Percentiles rank a stretch among this genome's conserved stretches.
Evolutionary conservation across 64 coral and sea anemone genomes (phyloP).

Genomic region (Montipora efflorescens): DNA sequence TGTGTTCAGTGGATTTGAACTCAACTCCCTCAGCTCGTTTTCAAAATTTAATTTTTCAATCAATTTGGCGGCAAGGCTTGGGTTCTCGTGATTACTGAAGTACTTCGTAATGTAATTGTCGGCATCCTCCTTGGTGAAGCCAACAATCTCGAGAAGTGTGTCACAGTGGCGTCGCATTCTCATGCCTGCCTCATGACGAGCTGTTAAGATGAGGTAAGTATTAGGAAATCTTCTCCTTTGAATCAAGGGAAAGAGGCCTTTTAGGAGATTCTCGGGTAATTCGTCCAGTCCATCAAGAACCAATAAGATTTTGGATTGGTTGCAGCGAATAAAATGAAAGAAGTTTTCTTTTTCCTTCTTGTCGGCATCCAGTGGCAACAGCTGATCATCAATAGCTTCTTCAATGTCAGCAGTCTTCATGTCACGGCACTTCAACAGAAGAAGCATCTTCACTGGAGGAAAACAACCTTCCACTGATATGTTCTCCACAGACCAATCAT

Average conservation of each 20-base stretch:
- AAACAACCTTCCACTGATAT: background rate
- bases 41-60: background rate
- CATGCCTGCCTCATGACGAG: constrained; percentile 40
- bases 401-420: constrained; percentile 1
- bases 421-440: constrained; percentile 46
- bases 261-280: background rate
- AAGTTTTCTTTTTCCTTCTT: background rate
- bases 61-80: background rate
- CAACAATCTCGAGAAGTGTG: constrained; percentile 41
- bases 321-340: constrained; percentile 13
- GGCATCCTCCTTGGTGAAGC: background rate
- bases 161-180: constrained; percentile 7
- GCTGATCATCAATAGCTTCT: constrained; percentile 26
- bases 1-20: too few relatives aligned
- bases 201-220: constrained; percentile 5
- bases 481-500: constrained; percentile 52
- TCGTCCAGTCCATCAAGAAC: constrained; percentile 50
- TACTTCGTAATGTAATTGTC: constrained; percentile 3
- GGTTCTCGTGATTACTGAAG: background rate
- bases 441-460: constrained; percentile 28
- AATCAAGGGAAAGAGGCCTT: background rate
- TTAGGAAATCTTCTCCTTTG: background rate
- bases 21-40: too few relatives aligned
- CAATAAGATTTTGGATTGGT: constrained; percentile 48
- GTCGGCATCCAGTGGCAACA: constrained; percentile 7